Evolutionary conservation across 2,888 invertebrate genomes (phyloP).

Genomic region (Iphiclides podalirius): DNA sequence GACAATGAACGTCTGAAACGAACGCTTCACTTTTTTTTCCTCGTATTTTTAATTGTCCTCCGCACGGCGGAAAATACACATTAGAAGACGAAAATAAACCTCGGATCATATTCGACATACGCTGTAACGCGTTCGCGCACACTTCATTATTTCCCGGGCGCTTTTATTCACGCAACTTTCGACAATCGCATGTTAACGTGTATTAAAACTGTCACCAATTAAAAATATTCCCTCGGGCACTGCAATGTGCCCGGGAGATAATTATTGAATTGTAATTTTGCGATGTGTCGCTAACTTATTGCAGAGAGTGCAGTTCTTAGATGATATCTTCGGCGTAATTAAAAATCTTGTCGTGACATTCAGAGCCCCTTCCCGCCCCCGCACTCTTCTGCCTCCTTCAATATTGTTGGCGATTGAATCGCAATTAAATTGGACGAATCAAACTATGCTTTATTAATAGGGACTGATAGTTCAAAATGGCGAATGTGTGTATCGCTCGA

Average conservation of each 20-base stretch:
- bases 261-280: conserved; percentile 75
- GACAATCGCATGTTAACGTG: conserved; percentile 44
- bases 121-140: conserved; percentile 29
- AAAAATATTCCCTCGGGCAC: conserved; percentile 44
- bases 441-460: conserved; percentile 77
- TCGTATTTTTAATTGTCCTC: conserved; percentile 78
- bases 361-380: conserved; percentile 73
- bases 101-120: conserved; percentile 72
- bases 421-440: conserved; percentile 76
- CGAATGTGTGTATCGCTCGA: conserved; percentile 49
- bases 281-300: conserved; percentile 61
- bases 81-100: conserved; percentile 78
- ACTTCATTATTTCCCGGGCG: conserved; percentile 14
- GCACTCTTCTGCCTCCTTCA: conserved; percentile 69
- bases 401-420: conserved; percentile 79
- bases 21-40: conserved; percentile 72
- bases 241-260: conserved; percentile 45
- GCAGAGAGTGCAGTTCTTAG: conserved; percentile 67
- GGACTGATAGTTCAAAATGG: conserved; percentile 75
- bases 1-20: conserved; percentile 80
- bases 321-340: conserved; percentile 78
- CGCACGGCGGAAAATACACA: conserved; percentile 74
- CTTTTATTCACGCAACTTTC: conserved; percentile 17
- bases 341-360: conserved; percentile 81
- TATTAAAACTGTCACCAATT: conserved; percentile 56